Evolutionary conservation across 2,888 invertebrate genomes (phyloP).

Genomic region (Melinaea marsaeus): DNA sequence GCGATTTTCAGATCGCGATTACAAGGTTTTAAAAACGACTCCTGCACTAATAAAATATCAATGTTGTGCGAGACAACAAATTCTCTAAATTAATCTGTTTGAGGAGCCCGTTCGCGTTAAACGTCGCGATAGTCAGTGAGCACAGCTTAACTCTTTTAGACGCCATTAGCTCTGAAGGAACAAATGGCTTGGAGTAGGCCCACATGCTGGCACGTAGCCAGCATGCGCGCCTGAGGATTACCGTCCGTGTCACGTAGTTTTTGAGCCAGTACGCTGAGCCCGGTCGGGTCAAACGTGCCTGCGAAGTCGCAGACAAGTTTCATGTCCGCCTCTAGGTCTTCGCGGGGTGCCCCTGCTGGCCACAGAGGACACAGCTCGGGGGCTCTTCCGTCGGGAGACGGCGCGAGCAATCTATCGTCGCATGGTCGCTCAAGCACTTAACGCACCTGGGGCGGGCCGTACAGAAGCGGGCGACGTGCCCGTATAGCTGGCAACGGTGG

Average conservation of each 20-base stretch:
- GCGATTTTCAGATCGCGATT: background rate
- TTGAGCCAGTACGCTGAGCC: background rate
- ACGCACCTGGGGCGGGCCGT: background rate
- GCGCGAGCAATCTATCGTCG: background rate
- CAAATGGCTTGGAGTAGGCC: no score
- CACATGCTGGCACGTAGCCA: no score
- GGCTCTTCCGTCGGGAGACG: conserved; percentile 2
- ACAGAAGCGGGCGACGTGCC: background rate
- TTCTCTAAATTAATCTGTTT: background rate
- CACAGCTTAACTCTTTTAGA: background rate
- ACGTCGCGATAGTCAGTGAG: background rate
- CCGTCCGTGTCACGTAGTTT: background rate
- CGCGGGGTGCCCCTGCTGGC: background rate
- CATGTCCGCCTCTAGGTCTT: no score
- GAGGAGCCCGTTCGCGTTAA: background rate
- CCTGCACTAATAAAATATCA: background rate
- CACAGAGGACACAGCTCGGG: background rate
- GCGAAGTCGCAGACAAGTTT: background rate
- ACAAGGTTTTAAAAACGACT: conserved; percentile 4
- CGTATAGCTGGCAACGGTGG: conserved; percentile 12
- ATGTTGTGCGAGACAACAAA: background rate
- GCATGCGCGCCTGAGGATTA: no score
- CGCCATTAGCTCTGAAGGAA: no score
- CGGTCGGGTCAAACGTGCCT: background rate
- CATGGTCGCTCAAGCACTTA: conserved; percentile 8